Conservation (phyloP, 2,113 vertebrate genomes). For the Himantopus leucocephalus region DNA sequence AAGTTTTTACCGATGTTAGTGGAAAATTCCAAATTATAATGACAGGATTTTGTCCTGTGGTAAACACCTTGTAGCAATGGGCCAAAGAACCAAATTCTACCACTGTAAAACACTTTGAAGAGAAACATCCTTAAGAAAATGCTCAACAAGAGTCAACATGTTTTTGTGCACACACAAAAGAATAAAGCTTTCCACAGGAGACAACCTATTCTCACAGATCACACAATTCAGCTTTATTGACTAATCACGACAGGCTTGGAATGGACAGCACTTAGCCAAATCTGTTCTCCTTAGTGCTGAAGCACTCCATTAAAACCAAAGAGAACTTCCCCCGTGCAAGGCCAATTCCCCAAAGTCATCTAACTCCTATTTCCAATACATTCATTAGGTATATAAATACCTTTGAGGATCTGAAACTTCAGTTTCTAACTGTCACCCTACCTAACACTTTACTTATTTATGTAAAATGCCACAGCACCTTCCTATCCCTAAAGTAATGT, state of each 20-base stretch:
- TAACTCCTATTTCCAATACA: neutral
- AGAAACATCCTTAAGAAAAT: neutral
- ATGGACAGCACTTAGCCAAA: neutral
- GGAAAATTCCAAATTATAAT: neutral
- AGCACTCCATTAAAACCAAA: neutral
- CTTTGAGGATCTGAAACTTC: neutral
- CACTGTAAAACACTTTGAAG: neutral
- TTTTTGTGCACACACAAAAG: neutral
- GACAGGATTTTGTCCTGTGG: neutral
- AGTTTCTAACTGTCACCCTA: neutral
- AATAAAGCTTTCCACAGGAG: neutral
- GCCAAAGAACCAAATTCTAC: neutral
- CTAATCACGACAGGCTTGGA: neutral
- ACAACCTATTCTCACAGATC: neutral
- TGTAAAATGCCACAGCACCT: neutral
- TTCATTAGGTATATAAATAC: neutral
- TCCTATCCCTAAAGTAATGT: neutral
- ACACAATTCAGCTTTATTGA: neutral
- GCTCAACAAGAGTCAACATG: accelerated
- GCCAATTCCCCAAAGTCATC: neutral
- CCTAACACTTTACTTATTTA: neutral
- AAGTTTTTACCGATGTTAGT: neutral
- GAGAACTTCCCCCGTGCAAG: neutral
- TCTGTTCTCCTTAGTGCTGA: neutral
- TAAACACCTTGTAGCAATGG: neutral